A percentile compares a stretch with the other conserved stretches of the same genome.
Evolutionary conservation across 1,140 invertebrate species (phyloP).

Genomic region (Sinella curviseta): DNA sequence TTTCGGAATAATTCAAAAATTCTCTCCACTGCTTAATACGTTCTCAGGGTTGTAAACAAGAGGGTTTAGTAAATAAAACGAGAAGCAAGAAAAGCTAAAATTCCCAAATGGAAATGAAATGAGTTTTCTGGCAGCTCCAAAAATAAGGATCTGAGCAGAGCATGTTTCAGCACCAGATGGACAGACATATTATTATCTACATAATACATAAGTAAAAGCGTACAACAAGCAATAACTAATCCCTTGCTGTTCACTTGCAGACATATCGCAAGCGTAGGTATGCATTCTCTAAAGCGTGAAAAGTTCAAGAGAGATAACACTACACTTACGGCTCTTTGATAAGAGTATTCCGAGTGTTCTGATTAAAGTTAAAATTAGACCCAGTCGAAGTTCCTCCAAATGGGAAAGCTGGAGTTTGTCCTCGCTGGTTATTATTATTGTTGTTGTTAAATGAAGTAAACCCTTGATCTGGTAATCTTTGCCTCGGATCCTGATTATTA

Average conservation of each 20-base stretch:
- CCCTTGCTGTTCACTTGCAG: too few relatives aligned
- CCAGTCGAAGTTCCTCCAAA: constrained; percentile 4
- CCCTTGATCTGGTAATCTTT: constrained; percentile 12
- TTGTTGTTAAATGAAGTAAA: constrained; percentile 1
- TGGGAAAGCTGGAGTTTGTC: not conserved
- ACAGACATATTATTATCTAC: too few relatives aligned
- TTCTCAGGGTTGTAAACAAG: too few relatives aligned
- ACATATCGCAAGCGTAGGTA: too few relatives aligned
- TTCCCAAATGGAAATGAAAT: too few relatives aligned
- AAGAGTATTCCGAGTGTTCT: constrained; percentile 23
- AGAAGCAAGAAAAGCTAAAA: too few relatives aligned
- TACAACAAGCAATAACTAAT: too few relatives aligned
- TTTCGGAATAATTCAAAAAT: not conserved
- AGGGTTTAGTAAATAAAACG: too few relatives aligned
- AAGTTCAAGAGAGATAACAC: not conserved
- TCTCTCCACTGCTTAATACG: not conserved
- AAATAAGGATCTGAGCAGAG: too few relatives aligned
- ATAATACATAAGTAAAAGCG: too few relatives aligned
- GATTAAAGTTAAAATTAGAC: constrained; percentile 20
- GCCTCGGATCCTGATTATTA: constrained; percentile 4
- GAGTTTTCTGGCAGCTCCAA: too few relatives aligned
- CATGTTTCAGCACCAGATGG: too few relatives aligned
- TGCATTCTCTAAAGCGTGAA: not conserved
- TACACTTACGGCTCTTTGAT: constrained; percentile 36
- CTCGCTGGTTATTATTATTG: constrained; percentile 32